Evolutionary conservation across 2,113 vertebrate species (phyloP).

Genomic region (Gambusia holbrooki): DNA sequence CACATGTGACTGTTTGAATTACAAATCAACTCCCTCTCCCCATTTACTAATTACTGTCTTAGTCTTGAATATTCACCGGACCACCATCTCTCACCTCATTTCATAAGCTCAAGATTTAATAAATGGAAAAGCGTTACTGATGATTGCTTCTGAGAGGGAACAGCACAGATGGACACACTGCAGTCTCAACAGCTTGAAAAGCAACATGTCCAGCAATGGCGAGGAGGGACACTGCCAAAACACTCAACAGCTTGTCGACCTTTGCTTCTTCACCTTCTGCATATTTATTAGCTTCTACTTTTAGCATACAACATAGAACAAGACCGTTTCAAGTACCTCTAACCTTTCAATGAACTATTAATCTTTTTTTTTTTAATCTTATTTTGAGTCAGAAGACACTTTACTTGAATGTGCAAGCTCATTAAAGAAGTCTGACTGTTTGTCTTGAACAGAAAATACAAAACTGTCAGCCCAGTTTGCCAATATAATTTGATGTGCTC

Average conservation of each 20-base stretch:
- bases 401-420: neutral
- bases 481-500: conserved; percentile 44
- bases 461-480: conserved; percentile 36
- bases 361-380: neutral
- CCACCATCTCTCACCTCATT: conserved; percentile 20
- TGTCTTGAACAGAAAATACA: conserved; percentile 4
- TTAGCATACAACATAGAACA: conserved; percentile 9
- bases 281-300: conserved; percentile 49
- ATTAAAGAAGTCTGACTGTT: conserved; percentile 14
- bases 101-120: conserved; percentile 36
- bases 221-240: conserved; percentile 61
- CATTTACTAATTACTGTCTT: conserved; percentile 54
- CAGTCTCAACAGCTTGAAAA: conserved; percentile 79
- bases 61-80: conserved; percentile 46
- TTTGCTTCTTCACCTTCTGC: conserved; percentile 53
- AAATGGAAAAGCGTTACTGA: conserved; percentile 37
- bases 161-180: conserved; percentile 77
- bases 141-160: conserved; percentile 53
- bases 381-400: neutral
- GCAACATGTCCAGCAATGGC: conserved; percentile 73
- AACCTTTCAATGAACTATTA: conserved; percentile 25
- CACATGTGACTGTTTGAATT: conserved; percentile 48
- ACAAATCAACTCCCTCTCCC: conserved; percentile 32
- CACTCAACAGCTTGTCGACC: conserved; percentile 68
- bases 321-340: conserved; percentile 18